Conservation (phyloP, 2,797 vertebrate genomes). For the Tokudaia muenninki region DNA sequence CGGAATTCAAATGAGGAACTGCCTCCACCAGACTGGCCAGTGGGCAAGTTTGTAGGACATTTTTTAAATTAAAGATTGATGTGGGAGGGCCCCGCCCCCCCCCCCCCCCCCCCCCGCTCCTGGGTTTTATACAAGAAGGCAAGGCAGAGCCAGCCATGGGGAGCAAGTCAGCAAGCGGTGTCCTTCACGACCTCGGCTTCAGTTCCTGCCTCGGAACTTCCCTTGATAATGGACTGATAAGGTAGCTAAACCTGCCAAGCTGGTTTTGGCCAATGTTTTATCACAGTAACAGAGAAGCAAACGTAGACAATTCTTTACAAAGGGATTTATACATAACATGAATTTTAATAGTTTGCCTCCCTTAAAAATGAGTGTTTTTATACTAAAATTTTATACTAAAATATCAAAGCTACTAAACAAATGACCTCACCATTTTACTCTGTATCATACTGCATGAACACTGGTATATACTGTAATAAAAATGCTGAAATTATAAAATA, state of each 20-base stretch:
- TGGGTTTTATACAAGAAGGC: not conserved
- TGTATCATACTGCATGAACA: not conserved
- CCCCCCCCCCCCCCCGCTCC: not conserved
- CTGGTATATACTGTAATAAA: not conserved
- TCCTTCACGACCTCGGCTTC: not conserved
- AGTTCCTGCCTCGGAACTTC: not conserved
- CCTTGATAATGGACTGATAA: not conserved
- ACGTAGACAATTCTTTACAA: slow-evolving; percentile 24
- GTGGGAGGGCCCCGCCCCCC: not conserved
- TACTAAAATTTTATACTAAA: not conserved
- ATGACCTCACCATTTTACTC: slow-evolving; percentile 24
- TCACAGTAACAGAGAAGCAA: not conserved
- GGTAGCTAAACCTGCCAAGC: not conserved
- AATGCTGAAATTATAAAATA: slow-evolving; percentile 49
- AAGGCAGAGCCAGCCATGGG: not conserved
- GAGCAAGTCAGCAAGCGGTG: not conserved
- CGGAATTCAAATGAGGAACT: not conserved
- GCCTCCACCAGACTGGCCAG: no score
- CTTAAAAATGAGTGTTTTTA: not conserved
- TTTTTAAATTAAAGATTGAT: not conserved
- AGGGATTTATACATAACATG: not conserved
- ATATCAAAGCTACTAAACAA: slow-evolving; percentile 35
- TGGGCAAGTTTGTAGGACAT: not conserved
- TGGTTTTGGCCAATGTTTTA: not conserved
- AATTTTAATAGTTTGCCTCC: not conserved